phyloP scores from a whole-genome alignment of 2,113 vertebrate genomes.

The Stegastes partitus region DNA sequence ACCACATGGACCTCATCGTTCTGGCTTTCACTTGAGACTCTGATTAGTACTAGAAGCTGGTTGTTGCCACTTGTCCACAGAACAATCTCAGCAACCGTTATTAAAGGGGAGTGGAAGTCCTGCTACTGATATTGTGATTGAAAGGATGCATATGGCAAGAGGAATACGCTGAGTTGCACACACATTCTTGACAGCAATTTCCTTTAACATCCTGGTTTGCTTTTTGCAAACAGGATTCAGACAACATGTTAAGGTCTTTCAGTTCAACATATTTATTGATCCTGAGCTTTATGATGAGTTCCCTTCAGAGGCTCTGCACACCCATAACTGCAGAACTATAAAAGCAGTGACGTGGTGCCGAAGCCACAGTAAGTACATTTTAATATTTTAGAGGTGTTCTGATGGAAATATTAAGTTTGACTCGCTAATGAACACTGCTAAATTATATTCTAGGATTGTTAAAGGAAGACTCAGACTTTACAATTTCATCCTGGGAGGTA shows the following conservation, averaged over 20 bases:
- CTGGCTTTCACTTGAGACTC: conserved; percentile 6
- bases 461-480: not conserved
- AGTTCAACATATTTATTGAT: no score
- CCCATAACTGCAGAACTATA: no score
- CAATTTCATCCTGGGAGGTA: not conserved
- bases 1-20: not conserved
- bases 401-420: not conserved
- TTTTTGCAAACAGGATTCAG: not conserved
- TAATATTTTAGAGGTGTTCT: not conserved
- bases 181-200: not conserved
- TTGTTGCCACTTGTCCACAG: not conserved
- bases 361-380: no score
- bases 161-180: not conserved
- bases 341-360: no score
- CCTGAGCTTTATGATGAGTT: no score
- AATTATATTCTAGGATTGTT: not conserved
- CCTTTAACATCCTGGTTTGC: not conserved
- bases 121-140: not conserved
- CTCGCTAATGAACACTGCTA: not conserved
- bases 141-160: not conserved
- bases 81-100: not conserved
- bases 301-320: no score
- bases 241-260: no score
- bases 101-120: not conserved
- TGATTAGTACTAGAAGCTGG: conserved; percentile 15